These are phyloP conservation scores for Diploptera punctata DNA, from an alignment of 2,888 invertebrate genomes.

Conservation along the genomic window DNA sequence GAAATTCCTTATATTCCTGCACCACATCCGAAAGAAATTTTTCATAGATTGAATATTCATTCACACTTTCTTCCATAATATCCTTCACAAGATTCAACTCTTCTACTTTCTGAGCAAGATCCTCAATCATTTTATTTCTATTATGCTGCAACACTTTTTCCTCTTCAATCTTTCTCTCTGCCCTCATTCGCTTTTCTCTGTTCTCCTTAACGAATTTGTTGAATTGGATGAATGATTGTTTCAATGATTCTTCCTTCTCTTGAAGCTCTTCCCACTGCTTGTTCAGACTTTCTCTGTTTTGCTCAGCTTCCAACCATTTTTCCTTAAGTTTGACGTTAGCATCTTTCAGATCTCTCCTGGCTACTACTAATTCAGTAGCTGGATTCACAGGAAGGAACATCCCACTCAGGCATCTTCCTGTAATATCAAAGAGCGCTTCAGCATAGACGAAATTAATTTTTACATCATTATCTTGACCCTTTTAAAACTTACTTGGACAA, in stretches of 20 bases:
- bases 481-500: not conserved
- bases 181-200: slow-evolving; percentile 67
- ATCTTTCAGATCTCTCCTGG: slow-evolving; percentile 60
- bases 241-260: slow-evolving; percentile 60
- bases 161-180: slow-evolving; percentile 63
- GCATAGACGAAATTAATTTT: too few relatives aligned
- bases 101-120: slow-evolving; percentile 57
- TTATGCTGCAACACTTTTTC: slow-evolving; percentile 60
- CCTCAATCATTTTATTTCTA: slow-evolving; percentile 60
- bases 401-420: slow-evolving; percentile 69
- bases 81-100: slow-evolving; percentile 60
- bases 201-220: slow-evolving; percentile 63
- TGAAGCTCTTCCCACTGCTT: slow-evolving; percentile 63
- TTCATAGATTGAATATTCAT: slow-evolving; percentile 65
- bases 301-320: slow-evolving; percentile 57
- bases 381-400: slow-evolving; percentile 63
- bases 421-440: not conserved
- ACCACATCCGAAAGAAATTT: slow-evolving; percentile 65
- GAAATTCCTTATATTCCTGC: slow-evolving; percentile 61
- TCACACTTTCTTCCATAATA: slow-evolving; percentile 64
- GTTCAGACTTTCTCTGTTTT: slow-evolving; percentile 58
- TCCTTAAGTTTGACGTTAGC: slow-evolving; percentile 58
- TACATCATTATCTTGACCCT: not conserved
- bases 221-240: slow-evolving; percentile 66
- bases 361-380: slow-evolving; percentile 61